Percentiles rank a stretch among this genome's conserved stretches.
phyloP scores from a whole-genome alignment of 1,140 invertebrate species.

The Palaemon carinicauda region DNA sequence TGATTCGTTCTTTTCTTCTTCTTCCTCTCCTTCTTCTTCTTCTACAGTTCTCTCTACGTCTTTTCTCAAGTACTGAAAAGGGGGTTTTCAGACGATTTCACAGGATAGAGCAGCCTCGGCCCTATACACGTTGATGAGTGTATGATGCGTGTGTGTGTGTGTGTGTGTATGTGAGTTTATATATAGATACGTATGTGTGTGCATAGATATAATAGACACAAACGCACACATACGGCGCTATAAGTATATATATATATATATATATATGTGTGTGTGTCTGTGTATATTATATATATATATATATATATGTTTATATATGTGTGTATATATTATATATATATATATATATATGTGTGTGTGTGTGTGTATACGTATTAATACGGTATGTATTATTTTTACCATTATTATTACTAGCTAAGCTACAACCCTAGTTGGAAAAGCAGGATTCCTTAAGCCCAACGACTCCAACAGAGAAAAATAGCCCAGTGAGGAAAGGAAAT shows the following conservation, averaged over 20 bases:
- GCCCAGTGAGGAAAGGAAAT: no score
- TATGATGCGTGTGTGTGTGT: not conserved
- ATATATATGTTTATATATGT: slow-evolving; percentile 13
- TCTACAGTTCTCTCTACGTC: not conserved
- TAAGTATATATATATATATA: slow-evolving; percentile 9
- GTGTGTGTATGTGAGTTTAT: not conserved
- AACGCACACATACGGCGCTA: no score
- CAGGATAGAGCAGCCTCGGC: no score
- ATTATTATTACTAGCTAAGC: no score
- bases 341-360: not conserved
- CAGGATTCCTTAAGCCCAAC: no score
- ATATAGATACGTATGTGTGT: not conserved
- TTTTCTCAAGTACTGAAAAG: not conserved
- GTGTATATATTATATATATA: not conserved
- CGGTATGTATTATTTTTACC: no score
- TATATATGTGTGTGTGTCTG: not conserved
- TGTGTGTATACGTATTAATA: not conserved
- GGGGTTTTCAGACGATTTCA: no score
- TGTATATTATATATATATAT: not conserved
- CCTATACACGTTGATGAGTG: no score
- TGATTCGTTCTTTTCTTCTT: not conserved
- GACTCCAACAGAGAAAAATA: no score
- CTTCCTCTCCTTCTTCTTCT: not conserved
- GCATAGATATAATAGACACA: not conserved
- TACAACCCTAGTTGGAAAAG: no score